Evolutionary conservation across 2,113 vertebrate genomes (phyloP), one percentile per base, ranked within the genome.

Genomic region (Anser brachyrhynchus): DNA sequence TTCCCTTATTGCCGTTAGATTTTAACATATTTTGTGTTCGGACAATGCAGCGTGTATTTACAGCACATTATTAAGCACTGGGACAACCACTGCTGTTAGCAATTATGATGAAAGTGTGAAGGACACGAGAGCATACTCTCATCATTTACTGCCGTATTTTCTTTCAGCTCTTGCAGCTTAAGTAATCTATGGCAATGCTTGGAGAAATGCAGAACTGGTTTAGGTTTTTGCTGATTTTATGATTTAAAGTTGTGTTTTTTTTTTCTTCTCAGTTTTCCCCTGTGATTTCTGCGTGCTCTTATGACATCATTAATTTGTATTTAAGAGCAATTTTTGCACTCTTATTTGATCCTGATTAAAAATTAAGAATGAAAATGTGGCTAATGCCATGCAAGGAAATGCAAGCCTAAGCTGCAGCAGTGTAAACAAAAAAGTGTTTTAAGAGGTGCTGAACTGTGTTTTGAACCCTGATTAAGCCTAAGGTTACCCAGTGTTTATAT

Each of bases 341-440:
- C 52, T 64, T 18, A 6, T 59, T 84, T 57, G 33, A 28, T 11
- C 33, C 66, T 25, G 54, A 9, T 67, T 89, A 62, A 84, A 94
- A 92, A 84, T 54, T 35, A 82, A 84, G 43, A 25, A 55, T 76
- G 54, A 1, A 6, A 92, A 43, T 3, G 66, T 55, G 67, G 61
- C 72, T 64, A 80, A 78, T 90, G 7, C 43, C 64, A 43, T 17
- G 90, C 81, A 91, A 93, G 84, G 92, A 93, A 92, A 91, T 91
- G 92, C 95, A 94, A 93, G 86, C 8, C 80, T 79, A 69, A 89
- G 85, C 73, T 95, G 95, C 92, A 93, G 87, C 67, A 91, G 62
- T 44, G 92, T 94, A 96, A 97, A 95, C 95, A 96, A 92, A 96
- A 89, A 95, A 71, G 90, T 96, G 92, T 95, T 97, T 96, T 96